A percentile compares a stretch with the other conserved stretches of the same genome.
Evolutionary conservation across 1,140 invertebrate species (phyloP).

Genomic region (Rhagoletis zephyria): DNA sequence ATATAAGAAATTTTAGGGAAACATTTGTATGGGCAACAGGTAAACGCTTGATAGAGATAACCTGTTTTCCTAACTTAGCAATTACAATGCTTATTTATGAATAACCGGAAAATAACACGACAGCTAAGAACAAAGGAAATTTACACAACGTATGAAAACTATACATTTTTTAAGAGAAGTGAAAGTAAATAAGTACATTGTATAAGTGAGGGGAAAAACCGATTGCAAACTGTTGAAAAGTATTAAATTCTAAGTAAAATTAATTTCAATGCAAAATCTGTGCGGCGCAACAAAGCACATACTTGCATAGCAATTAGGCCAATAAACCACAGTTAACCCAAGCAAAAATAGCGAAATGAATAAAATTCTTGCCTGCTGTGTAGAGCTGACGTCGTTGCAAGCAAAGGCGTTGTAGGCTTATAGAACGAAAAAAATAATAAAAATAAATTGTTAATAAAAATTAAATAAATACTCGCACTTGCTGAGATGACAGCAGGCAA

Average conservation of each 20-base stretch:
- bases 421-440: too few relatives aligned
- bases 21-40: neutral
- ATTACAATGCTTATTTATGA: neutral
- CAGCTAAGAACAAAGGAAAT: neutral
- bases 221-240: too few relatives aligned
- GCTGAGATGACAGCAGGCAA: too few relatives aligned
- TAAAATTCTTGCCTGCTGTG: neutral
- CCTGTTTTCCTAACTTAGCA: neutral
- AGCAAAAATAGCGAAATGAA: neutral
- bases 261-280: neutral
- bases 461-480: too few relatives aligned
- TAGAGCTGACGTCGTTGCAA: neutral
- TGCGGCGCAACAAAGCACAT: neutral
- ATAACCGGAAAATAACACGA: neutral
- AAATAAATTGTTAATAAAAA: too few relatives aligned
- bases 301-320: neutral
- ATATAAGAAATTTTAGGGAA: neutral
- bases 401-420: neutral
- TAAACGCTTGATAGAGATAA: conserved; percentile 7
- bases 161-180: neutral
- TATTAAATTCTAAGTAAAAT: too few relatives aligned
- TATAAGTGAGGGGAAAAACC: too few relatives aligned
- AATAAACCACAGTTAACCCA: neutral
- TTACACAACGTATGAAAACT: neutral
- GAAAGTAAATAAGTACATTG: too few relatives aligned